Evolutionary conservation across 2,888 invertebrate genomes (phyloP).

Genomic region (Coelopa pilipes): DNA sequence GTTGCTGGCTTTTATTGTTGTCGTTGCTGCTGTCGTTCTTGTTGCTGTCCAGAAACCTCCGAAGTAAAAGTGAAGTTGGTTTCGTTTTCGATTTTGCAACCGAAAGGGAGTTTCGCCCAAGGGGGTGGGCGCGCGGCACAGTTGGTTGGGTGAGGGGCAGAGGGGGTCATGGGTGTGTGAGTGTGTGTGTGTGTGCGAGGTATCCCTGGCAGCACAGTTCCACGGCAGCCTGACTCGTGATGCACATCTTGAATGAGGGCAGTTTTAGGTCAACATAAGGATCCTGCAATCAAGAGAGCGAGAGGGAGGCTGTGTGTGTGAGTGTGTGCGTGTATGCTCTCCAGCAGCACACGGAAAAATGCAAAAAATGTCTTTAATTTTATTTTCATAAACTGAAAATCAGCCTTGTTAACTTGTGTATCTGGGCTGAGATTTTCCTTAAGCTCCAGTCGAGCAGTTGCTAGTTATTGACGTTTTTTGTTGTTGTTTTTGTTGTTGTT

Average conservation of each 20-base stretch:
- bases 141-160: neutral
- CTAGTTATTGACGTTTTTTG: neutral
- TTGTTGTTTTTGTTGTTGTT: neutral
- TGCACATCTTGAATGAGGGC: neutral
- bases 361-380: neutral
- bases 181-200: neutral
- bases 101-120: no score
- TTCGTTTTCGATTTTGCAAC: slow-evolving; percentile 42
- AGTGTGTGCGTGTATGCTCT: no score
- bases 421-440: no score
- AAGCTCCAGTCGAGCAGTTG: no score
- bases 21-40: neutral
- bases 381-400: neutral
- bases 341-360: no score
- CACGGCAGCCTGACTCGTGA: neutral
- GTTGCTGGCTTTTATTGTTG: neutral
- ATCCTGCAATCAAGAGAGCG: no score
- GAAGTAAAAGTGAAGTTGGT: slow-evolving; percentile 48
- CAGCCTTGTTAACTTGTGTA: neutral
- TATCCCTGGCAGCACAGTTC: neutral
- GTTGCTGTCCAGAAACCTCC: neutral
- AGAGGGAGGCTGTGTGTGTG: no score
- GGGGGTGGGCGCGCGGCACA: neutral
- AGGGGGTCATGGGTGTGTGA: neutral
- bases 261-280: no score